phyloP scores from a whole-genome alignment of 2,113 vertebrate genomes.

The Rostratula benghalensis region DNA sequence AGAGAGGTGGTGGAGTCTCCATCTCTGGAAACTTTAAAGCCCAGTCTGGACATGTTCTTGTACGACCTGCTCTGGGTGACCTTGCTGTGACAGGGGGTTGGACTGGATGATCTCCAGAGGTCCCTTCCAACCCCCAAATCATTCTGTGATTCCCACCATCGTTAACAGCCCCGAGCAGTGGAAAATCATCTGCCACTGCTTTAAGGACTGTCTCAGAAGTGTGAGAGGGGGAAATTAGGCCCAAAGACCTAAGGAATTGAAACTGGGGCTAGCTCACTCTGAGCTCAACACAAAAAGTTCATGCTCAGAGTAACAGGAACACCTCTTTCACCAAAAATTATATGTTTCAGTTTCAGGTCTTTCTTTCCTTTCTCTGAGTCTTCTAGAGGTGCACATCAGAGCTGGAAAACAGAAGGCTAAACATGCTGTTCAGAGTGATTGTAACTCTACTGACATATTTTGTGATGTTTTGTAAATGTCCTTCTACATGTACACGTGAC shows the following conservation, averaged over 20 bases:
- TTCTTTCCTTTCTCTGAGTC: background rate
- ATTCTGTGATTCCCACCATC: background rate
- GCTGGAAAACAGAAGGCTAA: background rate
- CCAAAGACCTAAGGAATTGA: background rate
- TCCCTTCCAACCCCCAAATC: too few species aligned
- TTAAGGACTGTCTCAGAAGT: background rate
- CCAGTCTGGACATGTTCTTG: too few species aligned
- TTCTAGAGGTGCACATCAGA: background rate
- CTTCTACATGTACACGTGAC: background rate
- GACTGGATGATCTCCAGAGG: too few species aligned
- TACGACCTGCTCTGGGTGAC: too few species aligned
- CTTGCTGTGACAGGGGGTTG: too few species aligned
- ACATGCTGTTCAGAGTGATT: background rate
- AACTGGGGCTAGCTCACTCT: background rate
- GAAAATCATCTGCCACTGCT: background rate
- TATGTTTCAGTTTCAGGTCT: background rate
- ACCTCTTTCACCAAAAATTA: background rate
- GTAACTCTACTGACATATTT: background rate
- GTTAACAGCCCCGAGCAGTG: background rate
- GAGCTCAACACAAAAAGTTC: background rate
- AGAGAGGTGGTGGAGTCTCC: too few species aligned
- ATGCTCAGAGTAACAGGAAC: background rate
- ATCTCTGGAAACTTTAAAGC: too few species aligned
- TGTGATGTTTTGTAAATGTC: background rate
- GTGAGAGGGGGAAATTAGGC: background rate